phyloP scores from a whole-genome alignment of 2,797 vertebrate genomes.

The Meda fulgida region DNA sequence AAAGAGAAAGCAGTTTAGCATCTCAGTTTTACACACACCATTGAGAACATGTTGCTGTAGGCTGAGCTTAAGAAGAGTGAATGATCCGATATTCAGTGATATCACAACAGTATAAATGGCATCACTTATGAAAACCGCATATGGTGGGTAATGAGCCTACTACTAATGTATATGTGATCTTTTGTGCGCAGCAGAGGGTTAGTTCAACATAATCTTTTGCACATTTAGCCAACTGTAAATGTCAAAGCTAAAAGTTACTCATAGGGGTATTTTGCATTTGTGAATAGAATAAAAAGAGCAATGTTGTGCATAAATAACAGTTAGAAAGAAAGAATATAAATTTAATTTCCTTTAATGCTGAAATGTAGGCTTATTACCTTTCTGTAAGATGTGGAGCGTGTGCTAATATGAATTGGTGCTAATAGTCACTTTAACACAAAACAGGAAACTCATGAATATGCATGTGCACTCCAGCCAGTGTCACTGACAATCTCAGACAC shows the following conservation, averaged over 20 bases:
- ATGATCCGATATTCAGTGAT: not conserved
- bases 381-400: not conserved
- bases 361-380: not conserved
- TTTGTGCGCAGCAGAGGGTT: not conserved
- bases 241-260: not conserved
- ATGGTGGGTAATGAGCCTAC: not conserved
- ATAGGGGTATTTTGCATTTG: not conserved
- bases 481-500: not conserved
- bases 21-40: not conserved
- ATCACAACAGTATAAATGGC: not conserved
- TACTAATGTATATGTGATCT: not conserved
- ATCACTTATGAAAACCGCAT: not conserved
- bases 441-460: not conserved
- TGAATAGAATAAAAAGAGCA: not conserved
- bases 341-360: not conserved
- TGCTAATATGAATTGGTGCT: too few species aligned
- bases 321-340: not conserved
- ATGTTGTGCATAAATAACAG: not conserved
- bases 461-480: not conserved
- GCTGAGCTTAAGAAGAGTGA: not conserved
- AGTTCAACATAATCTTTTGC: not conserved
- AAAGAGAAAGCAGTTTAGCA: not conserved
- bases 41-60: constrained; percentile 71
- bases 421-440: not conserved
- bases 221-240: not conserved